Evolutionary conservation across 2,113 vertebrate genomes (phyloP).

Genomic region (Sinocyclocheilus grahami): DNA sequence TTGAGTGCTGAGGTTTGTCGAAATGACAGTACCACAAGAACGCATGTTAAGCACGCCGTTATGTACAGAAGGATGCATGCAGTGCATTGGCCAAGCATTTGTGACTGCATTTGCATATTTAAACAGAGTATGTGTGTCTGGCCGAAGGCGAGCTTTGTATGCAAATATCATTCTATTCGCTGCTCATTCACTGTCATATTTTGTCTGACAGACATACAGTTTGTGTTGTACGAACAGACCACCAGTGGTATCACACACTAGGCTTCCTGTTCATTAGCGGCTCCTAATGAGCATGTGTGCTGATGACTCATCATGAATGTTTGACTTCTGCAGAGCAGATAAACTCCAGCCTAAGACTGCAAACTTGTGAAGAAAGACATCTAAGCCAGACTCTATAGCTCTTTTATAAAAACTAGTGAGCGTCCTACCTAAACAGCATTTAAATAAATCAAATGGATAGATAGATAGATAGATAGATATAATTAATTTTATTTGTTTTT

Average conservation of each 20-base stretch:
- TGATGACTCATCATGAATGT: conserved; percentile 10
- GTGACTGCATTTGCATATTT: no score
- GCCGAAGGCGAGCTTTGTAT: not conserved
- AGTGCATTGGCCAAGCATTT: not conserved
- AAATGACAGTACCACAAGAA: not conserved
- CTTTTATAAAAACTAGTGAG: not conserved
- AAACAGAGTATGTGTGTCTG: conserved; percentile 7
- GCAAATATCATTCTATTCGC: not conserved
- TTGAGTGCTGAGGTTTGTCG: not conserved
- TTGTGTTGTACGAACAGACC: not conserved
- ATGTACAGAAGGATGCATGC: not conserved
- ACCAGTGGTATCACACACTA: conserved; percentile 17
- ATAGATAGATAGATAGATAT: no score
- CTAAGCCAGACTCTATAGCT: not conserved
- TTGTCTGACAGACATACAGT: not conserved
- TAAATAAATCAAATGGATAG: not conserved
- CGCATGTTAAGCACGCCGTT: not conserved
- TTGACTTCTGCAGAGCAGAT: conserved; percentile 10
- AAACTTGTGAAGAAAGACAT: not conserved
- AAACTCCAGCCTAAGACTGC: conserved; percentile 4
- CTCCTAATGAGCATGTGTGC: conserved; percentile 3
- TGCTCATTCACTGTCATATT: not conserved
- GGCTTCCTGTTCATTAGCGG: conserved; percentile 19
- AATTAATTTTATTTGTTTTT: no score
- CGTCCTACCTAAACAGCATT: not conserved